phyloP scores from a whole-genome alignment of 2,888 invertebrate genomes.

The Choristoneura rosaceana region DNA sequence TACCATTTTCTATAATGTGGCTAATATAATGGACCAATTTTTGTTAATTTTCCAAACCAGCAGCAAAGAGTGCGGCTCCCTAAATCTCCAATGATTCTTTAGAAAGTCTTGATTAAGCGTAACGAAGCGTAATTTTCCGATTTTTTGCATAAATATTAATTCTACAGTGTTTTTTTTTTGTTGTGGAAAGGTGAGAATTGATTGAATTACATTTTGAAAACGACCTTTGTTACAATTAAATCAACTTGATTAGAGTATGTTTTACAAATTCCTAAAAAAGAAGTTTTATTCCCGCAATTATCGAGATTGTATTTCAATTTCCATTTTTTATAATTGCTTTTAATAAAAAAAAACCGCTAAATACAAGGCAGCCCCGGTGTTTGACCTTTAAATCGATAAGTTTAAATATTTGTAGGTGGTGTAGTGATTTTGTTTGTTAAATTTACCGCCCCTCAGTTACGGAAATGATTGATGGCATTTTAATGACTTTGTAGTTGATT shows the following conservation, averaged over 20 bases:
- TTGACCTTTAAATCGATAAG: constrained; percentile 9
- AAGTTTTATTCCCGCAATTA: neutral
- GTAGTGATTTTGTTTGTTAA: constrained; percentile 19
- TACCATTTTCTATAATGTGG: neutral
- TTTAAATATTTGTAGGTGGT: constrained; percentile 15
- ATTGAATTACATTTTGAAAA: constrained; percentile 18
- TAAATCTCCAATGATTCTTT: constrained; percentile 26
- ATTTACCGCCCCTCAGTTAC: constrained; percentile 20
- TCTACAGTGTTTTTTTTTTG: constrained; percentile 15
- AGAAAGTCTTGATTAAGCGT: constrained; percentile 36
- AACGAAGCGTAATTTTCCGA: constrained; percentile 38
- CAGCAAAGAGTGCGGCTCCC: constrained; percentile 11
- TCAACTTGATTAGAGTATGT: constrained; percentile 12
- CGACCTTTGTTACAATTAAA: constrained; percentile 18
- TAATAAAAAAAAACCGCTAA: neutral
- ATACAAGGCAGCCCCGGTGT: neutral
- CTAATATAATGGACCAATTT: constrained; percentile 2
- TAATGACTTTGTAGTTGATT: constrained; percentile 43
- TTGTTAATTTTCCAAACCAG: constrained; percentile 12
- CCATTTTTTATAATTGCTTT: neutral
- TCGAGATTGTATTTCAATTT: neutral
- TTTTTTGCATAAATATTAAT: constrained; percentile 39
- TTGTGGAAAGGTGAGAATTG: constrained; percentile 25
- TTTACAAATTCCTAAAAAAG: neutral
- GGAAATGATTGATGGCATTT: constrained; percentile 44